These are phyloP conservation scores for Cryptocheilus praepositus DNA, from an alignment of 2,888 invertebrate species.

Conservation along the genomic window DNA sequence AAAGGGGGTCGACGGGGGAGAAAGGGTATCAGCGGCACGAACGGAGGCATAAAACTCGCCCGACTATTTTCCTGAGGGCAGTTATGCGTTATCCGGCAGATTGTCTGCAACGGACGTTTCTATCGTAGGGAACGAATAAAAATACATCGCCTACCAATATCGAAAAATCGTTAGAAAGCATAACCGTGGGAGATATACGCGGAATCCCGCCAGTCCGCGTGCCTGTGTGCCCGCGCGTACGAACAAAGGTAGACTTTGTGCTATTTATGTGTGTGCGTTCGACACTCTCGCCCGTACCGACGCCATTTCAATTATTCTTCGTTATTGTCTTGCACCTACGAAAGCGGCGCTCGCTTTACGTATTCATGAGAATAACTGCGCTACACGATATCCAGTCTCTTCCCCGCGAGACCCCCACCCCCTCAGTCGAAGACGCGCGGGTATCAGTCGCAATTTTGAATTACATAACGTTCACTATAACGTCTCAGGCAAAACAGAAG, in stretches of 20 bases:
- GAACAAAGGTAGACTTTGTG: slow-evolving; percentile 8
- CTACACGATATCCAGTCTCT: slow-evolving; percentile 1
- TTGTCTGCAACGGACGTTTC: slow-evolving; percentile 53
- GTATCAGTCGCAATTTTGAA: slow-evolving; percentile 3
- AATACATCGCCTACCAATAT: slow-evolving; percentile 55
- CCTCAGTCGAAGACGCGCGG: too few relatives aligned
- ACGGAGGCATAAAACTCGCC: slow-evolving; percentile 41
- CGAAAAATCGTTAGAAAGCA: slow-evolving; percentile 57
- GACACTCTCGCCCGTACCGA: slow-evolving; percentile 14
- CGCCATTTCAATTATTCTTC: slow-evolving; percentile 58
- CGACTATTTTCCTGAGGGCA: slow-evolving; percentile 47
- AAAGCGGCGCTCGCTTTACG: slow-evolving; percentile 29
- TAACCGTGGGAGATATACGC: slow-evolving; percentile 46
- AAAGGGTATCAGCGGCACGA: not conserved
- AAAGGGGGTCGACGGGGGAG: not conserved
- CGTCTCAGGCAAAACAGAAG: too few relatives aligned
- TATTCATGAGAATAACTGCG: slow-evolving; percentile 21
- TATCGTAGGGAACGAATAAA: slow-evolving; percentile 50
- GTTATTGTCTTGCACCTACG: slow-evolving; percentile 47
- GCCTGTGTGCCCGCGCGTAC: not conserved
- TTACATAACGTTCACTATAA: not conserved
- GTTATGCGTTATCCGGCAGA: slow-evolving; percentile 56
- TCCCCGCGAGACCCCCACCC: not conserved
- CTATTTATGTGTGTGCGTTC: slow-evolving; percentile 12
- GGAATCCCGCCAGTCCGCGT: slow-evolving; percentile 17